Percentiles rank a stretch among this genome's conserved stretches.
These are phyloP conservation scores for Odontophorus gujanensis DNA, from an alignment of 2,113 vertebrate species.

Conservation along the genomic window DNA sequence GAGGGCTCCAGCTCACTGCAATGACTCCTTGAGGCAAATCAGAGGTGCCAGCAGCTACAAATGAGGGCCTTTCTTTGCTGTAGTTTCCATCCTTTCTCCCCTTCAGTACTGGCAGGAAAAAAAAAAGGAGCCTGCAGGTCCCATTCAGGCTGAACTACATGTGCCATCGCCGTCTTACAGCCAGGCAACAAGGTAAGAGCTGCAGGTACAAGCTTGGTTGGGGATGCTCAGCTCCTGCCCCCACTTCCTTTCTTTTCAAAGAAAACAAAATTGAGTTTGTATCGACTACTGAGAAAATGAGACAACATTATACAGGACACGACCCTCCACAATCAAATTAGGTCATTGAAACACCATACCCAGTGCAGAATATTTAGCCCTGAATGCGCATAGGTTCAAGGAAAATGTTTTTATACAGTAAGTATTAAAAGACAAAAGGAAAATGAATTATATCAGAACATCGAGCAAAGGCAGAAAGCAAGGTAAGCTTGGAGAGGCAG, in stretches of 20 bases:
- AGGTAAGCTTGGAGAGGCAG: not conserved
- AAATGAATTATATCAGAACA: not conserved
- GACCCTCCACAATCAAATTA: conserved; percentile 67
- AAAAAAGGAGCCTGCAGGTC: not conserved
- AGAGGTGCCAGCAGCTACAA: not conserved
- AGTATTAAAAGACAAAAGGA: not conserved
- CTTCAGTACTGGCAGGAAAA: not conserved
- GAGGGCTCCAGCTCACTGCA: not conserved
- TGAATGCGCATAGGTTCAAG: not conserved
- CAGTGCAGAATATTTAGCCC: not conserved
- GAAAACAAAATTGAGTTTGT: conserved; percentile 54
- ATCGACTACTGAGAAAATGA: conserved; percentile 60
- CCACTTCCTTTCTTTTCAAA: conserved; percentile 23
- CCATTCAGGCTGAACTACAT: not conserved
- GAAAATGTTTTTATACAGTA: conserved; percentile 20
- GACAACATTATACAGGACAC: conserved; percentile 58
- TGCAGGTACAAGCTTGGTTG: not conserved
- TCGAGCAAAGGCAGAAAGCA: not conserved
- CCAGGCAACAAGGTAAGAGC: not conserved
- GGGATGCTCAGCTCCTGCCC: conserved; percentile 7
- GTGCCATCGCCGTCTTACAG: not conserved
- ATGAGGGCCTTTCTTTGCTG: not conserved
- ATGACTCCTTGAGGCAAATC: conserved; percentile 1
- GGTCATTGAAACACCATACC: conserved; percentile 15
- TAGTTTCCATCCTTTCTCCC: not conserved